A percentile compares a stretch with the other conserved stretches of the same genome.
These are phyloP conservation scores for Leptura quadrifasciata DNA, from an alignment of 2,888 invertebrate species.

Conservation along the genomic window DNA sequence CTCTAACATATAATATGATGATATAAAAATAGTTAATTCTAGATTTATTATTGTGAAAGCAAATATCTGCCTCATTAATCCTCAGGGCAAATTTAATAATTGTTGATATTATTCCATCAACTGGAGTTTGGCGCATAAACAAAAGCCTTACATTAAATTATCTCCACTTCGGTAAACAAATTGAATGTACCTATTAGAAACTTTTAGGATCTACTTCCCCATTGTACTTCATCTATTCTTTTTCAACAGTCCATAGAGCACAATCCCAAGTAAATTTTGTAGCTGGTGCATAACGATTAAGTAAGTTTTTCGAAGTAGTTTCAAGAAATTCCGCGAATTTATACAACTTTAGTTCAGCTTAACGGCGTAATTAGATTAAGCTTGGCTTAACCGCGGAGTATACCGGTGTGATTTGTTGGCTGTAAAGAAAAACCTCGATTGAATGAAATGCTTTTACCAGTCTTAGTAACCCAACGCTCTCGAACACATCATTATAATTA, in stretches of 20 bases:
- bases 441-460: neutral
- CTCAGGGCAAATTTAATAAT: too few species aligned
- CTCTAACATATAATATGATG: too few species aligned
- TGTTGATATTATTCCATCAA: neutral
- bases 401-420: conserved; percentile 4
- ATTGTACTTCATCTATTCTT: conserved; percentile 21
- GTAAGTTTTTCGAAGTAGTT: conserved; percentile 37
- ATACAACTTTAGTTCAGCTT: conserved; percentile 25
- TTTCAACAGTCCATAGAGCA: conserved; percentile 9
- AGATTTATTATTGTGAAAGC: too few species aligned
- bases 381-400: conserved; percentile 14
- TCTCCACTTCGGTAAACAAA: conserved; percentile 13
- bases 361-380: conserved; percentile 29
- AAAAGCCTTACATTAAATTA: neutral
- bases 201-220: conserved; percentile 25
- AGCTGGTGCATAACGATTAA: conserved; percentile 24
- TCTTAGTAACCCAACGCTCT: too few species aligned
- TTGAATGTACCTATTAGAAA: conserved; percentile 27
- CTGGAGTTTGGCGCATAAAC: neutral
- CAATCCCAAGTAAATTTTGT: conserved; percentile 21
- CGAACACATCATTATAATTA: too few species aligned
- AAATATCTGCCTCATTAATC: too few species aligned
- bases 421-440: conserved; percentile 12
- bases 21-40: too few species aligned
- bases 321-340: conserved; percentile 20